These are phyloP conservation scores for Tragelaphus imberbis DNA, from an alignment of 2,113 vertebrate species.

Conservation along the genomic window DNA sequence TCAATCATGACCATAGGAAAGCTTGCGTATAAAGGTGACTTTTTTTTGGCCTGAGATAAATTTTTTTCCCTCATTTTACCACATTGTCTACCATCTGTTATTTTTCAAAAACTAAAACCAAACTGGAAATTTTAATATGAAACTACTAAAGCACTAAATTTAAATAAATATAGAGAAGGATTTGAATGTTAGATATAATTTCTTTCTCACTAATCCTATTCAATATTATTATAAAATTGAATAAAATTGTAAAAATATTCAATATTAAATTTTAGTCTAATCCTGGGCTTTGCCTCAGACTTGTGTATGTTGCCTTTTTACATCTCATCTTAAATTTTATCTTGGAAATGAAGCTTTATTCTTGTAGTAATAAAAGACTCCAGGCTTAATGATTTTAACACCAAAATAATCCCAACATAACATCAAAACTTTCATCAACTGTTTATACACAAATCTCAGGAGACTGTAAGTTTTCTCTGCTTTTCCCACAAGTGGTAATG, in stretches of 20 bases:
- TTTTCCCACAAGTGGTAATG: neutral
- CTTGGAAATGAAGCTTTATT: conserved; percentile 2
- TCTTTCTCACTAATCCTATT: neutral
- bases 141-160: neutral
- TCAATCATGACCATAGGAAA: neutral
- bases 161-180: conserved; percentile 3
- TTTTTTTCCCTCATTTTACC: neutral
- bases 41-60: neutral
- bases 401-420: neutral
- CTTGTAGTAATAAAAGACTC: neutral
- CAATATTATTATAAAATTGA: neutral
- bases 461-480: neutral
- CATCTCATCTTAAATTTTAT: conserved; percentile 31
- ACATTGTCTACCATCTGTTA: neutral
- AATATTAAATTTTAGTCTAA: neutral
- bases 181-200: neutral
- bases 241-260: neutral
- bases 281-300: neutral
- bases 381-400: neutral
- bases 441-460: neutral
- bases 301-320: neutral
- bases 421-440: neutral
- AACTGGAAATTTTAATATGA: neutral
- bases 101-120: neutral
- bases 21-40: neutral